These are phyloP conservation scores for Todiramphus chloris DNA, from an alignment of 2,113 vertebrate genomes.

Conservation along the genomic window DNA sequence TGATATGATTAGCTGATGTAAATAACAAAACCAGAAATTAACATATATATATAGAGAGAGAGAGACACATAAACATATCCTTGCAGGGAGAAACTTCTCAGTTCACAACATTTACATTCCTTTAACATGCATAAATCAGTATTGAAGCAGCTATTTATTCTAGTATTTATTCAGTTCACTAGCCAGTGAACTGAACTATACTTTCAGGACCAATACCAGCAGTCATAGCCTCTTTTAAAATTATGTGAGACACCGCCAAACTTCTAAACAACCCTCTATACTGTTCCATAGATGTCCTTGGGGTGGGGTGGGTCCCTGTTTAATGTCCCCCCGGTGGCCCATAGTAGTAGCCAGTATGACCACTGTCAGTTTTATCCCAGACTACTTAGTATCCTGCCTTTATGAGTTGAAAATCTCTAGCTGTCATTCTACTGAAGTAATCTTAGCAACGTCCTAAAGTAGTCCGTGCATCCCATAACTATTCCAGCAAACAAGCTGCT, in stretches of 20 bases:
- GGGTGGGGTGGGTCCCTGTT: accelerated
- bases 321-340: too few relatives aligned
- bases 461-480: neutral
- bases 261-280: neutral
- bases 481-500: neutral
- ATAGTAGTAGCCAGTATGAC: neutral
- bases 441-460: neutral
- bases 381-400: neutral
- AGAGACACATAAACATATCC: neutral
- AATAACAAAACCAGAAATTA: neutral
- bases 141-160: neutral
- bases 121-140: neutral
- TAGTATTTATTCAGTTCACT: too few relatives aligned
- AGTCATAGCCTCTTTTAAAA: neutral
- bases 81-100: neutral
- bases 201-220: neutral
- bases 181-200: neutral
- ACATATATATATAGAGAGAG: too few relatives aligned
- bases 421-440: neutral
- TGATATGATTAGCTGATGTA: neutral
- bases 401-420: neutral
- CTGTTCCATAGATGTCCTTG: accelerated
- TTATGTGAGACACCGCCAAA: neutral
- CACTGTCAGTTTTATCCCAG: neutral
- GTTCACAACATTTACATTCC: neutral